These are phyloP conservation scores for Nematopogon swammerdamellus DNA, from an alignment of 2,888 invertebrate genomes.

Conservation along the genomic window DNA sequence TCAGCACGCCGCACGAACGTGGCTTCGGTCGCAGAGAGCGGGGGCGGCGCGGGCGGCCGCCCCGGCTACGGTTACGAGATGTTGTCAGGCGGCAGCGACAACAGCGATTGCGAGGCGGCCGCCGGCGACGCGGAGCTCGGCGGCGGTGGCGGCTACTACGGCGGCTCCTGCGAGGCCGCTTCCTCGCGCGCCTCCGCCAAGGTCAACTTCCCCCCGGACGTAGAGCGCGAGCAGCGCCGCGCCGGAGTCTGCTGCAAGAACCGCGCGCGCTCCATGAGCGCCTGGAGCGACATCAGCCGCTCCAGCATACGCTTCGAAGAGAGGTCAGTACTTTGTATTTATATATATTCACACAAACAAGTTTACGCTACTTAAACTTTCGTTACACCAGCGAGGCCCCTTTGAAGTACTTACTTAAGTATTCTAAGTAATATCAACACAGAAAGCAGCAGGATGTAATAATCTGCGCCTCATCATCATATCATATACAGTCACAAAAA, in stretches of 20 bases:
- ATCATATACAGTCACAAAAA: too few species aligned
- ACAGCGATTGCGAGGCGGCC: constrained; percentile 29
- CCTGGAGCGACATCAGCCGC: constrained; percentile 83
- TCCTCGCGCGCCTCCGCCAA: constrained; percentile 54
- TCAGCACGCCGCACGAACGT: constrained; percentile 27
- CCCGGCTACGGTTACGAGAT: constrained; percentile 50
- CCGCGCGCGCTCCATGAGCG: constrained; percentile 76
- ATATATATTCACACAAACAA: too few species aligned
- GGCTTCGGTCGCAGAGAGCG: constrained; percentile 23
- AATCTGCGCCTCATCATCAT: too few species aligned
- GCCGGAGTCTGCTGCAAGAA: constrained; percentile 50
- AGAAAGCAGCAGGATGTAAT: too few species aligned
- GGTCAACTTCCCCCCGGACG: constrained; percentile 63
- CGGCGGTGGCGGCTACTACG: constrained; percentile 25
- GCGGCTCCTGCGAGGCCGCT: constrained; percentile 38
- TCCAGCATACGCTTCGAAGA: constrained; percentile 80
- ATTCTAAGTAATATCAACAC: too few species aligned
- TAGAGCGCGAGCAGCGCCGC: constrained; percentile 47
- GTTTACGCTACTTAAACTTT: too few species aligned
- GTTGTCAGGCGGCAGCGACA: constrained; percentile 47
- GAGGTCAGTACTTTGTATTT: constrained; percentile 58
- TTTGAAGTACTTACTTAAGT: too few species aligned
- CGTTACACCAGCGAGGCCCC: too few species aligned
- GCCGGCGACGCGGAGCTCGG: constrained; percentile 46
- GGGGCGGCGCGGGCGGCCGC: constrained; percentile 37